Base-by-base conservation (phyloP, 2,113 vertebrate species). In the Perca flavescens region DNA sequence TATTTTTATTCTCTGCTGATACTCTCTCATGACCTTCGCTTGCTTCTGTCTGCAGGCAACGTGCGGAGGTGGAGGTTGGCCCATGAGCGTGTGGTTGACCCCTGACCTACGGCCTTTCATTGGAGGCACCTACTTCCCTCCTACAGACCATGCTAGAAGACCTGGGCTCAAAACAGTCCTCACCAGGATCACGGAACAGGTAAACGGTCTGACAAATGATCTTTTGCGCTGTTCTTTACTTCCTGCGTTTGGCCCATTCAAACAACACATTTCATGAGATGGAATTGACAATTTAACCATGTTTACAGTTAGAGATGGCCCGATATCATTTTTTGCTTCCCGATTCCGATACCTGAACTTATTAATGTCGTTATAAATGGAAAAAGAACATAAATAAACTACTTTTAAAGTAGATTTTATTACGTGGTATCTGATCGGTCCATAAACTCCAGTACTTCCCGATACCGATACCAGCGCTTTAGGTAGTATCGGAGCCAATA, bases 21-120 rank as follows among this genome's bases (percentile, higher is more conserved):
- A 0, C 19, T 17, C 16, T 63, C 57, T 60, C 10, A 1, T 53
- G 7, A 60, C 53, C 40, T 69, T 25, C 28, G 10, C 0, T 53
- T 61, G 31, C 2, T 40, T 0, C 16, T 80, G 1, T 87, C 13
- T 72, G 63, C 87, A 99, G 98, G 97, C 96, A 52, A 98, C 97
- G 63, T 97, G 96, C 25, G 97, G 97, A 17, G 96, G 97, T 67
- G 98, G 98, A 53, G 98, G 98, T 36, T 99, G 98, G 98, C 98
- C 97, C 4, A 99, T 99, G 98, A 99, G 95, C 1, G 97, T 99
- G 28, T 99, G 98, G 97, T 84, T 99, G 87, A 99, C 98, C 16
- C 97, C 98, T 72, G 96, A 96, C 25, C 97, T 99, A 9, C 95
- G 92, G 86, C 98, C 98, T 50, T 97, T 99, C 78, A 95, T 94